Evolutionary conservation across 2,113 vertebrate genomes (phyloP).

Genomic region (Amblyopsis rosae): DNA sequence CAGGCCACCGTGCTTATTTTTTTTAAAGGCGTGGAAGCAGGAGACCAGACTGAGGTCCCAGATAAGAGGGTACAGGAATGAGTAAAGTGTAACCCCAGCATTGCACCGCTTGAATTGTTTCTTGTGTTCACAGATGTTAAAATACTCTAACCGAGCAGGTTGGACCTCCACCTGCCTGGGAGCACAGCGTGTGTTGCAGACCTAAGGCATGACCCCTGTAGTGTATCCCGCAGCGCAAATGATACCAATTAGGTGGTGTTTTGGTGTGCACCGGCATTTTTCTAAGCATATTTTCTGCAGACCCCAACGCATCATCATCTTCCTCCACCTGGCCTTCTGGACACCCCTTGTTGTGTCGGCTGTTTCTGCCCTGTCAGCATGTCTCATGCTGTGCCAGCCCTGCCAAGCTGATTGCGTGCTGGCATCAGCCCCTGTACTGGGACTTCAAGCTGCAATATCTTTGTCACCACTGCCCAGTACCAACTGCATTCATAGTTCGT

Average conservation of each 20-base stretch:
- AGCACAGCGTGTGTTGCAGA: background rate
- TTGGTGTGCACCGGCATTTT: too few species aligned
- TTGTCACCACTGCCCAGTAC: background rate
- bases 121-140: background rate
- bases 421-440: slow-evolving; percentile 12
- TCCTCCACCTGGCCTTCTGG: slow-evolving; percentile 27
- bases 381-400: slow-evolving; percentile 18
- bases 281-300: too few species aligned
- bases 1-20: slow-evolving; percentile 16
- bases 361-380: slow-evolving; percentile 52
- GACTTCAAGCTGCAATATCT: slow-evolving; percentile 29
- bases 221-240: background rate
- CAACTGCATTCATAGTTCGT: slow-evolving; percentile 1
- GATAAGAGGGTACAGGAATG: too few species aligned
- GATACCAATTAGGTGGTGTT: background rate
- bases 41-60: too few species aligned
- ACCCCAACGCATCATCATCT: background rate
- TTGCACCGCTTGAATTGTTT: background rate
- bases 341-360: background rate
- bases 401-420: background rate
- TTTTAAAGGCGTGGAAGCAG: background rate
- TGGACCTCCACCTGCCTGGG: background rate
- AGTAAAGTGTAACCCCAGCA: too few species aligned
- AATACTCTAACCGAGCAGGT: background rate
- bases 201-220: background rate